Conservation (phyloP, 2,888 invertebrate species). For the Oithona nana region DNA sequence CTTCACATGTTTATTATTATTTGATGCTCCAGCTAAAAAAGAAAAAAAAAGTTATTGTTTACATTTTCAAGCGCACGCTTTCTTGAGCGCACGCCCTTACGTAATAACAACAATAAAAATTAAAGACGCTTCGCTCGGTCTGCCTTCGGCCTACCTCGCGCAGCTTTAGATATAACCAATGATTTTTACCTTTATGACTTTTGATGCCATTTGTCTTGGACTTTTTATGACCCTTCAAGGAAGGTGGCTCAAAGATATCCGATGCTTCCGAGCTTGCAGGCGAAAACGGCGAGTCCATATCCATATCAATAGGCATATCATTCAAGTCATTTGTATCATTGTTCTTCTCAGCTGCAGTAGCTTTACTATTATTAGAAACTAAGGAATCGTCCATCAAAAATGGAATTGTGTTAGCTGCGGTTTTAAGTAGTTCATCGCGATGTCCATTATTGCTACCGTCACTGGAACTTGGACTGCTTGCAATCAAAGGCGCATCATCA, state of each 20-base stretch:
- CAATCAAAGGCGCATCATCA: slow-evolving; percentile 23
- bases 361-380: background rate
- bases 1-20: slow-evolving; percentile 42
- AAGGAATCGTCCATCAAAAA: background rate
- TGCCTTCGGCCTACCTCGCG: too few relatives aligned
- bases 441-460: background rate
- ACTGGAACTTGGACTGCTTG: slow-evolving; percentile 7
- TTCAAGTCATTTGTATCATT: slow-evolving; percentile 23
- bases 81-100: too few relatives aligned
- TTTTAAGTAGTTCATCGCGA: background rate
- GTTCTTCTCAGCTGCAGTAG: background rate
- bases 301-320: slow-evolving; percentile 39
- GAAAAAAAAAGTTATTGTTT: too few relatives aligned
- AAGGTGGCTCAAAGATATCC: slow-evolving; percentile 62
- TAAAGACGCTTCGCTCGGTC: too few relatives aligned
- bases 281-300: slow-evolving; percentile 57
- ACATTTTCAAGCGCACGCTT: too few relatives aligned
- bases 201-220: too few relatives aligned
- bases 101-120: too few relatives aligned
- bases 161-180: too few relatives aligned
- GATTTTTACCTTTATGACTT: too few relatives aligned
- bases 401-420: background rate
- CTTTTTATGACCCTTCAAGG: too few relatives aligned
- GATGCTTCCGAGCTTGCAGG: slow-evolving; percentile 55
- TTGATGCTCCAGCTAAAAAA: background rate